Evolutionary conservation across 2,113 vertebrate species (phyloP).

Genomic region (Cacatua alba): DNA sequence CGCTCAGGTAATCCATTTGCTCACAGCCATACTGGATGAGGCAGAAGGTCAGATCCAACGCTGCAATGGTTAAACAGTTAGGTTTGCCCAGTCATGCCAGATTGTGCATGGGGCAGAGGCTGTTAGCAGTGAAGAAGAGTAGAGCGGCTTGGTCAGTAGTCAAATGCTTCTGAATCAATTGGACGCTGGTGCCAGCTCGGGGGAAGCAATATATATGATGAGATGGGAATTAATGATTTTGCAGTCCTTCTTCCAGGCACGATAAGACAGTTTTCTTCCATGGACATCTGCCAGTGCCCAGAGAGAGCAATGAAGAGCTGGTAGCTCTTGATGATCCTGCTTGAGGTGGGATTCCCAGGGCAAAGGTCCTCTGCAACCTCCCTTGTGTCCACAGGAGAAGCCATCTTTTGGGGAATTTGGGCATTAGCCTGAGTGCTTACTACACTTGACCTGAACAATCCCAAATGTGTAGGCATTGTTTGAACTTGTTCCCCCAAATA

Average conservation of each 20-base stretch:
- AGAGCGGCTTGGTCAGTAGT: not conserved
- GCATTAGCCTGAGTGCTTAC: not conserved
- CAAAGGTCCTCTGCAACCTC: not conserved
- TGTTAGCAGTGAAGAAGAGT: not conserved
- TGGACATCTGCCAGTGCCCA: not conserved
- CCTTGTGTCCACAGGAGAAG: not conserved
- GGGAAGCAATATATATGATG: not conserved
- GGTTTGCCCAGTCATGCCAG: not conserved
- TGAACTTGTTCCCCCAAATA: not conserved
- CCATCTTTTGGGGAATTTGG: not conserved
- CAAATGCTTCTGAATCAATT: not conserved
- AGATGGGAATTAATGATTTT: not conserved
- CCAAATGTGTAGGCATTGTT: not conserved
- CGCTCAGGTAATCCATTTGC: not conserved
- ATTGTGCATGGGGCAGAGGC: not conserved
- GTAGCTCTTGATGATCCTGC: not conserved
- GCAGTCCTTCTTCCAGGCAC: not conserved
- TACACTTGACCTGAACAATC: not conserved
- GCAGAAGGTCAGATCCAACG: not conserved
- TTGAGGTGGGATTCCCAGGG: not conserved
- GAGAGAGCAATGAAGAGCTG: not conserved
- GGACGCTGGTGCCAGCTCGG: not conserved
- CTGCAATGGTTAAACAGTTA: not conserved
- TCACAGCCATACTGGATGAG: not conserved
- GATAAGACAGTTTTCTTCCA: not conserved